Conservation (phyloP, 2,888 invertebrate species). For the Polymixis lichenea region DNA sequence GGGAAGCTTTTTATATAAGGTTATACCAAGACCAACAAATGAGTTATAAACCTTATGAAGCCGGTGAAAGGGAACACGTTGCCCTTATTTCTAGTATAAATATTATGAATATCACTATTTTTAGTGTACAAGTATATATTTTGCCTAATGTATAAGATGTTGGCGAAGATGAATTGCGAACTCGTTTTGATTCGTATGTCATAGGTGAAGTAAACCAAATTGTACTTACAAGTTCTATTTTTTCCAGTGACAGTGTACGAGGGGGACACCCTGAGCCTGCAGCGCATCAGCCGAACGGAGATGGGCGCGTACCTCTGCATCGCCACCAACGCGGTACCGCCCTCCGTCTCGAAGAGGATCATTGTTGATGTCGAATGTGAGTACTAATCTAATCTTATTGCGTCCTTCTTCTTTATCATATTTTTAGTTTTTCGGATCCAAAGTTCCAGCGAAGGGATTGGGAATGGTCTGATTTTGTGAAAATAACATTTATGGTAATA, state of each 20-base stretch:
- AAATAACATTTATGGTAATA: no score
- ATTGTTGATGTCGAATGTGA: conserved; percentile 97
- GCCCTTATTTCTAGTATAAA: no score
- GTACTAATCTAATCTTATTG: conserved; percentile 69
- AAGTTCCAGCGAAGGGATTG: rapidly evolving
- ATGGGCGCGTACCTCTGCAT: conserved; percentile 96
- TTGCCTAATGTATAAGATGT: no score
- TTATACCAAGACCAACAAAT: no score
- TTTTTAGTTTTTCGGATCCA: no score
- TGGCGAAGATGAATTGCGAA: no score
- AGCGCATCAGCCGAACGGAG: conserved; percentile 96
- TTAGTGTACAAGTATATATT: no score
- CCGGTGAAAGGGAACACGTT: no score
- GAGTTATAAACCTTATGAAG: no score
- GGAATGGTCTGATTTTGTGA: neutral
- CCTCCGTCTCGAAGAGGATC: conserved; percentile 97
- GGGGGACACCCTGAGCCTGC: conserved; percentile 95
- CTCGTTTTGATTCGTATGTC: neutral
- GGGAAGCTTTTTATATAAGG: no score
- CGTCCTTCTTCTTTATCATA: neutral
- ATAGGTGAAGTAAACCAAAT: neutral
- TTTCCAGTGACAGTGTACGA: conserved; percentile 95
- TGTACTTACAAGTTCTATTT: conserved; percentile 51
- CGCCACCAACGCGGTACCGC: conserved; percentile 96
- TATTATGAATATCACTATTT: no score